These are phyloP conservation scores for Temnothorax longispinosus DNA, from an alignment of 1,140 invertebrate genomes.

Conservation along the genomic window DNA sequence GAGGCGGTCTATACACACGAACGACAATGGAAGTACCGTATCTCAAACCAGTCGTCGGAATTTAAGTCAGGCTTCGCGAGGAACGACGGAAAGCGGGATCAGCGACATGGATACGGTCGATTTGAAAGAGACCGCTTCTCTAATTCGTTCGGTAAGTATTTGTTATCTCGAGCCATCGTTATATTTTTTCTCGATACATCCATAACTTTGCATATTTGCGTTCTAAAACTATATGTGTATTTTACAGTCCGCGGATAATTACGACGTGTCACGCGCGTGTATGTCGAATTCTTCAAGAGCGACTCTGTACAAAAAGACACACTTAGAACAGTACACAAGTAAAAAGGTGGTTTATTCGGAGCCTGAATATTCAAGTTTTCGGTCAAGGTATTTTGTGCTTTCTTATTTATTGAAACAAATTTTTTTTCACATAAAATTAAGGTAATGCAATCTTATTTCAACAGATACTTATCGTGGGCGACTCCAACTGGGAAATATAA, in stretches of 20 bases:
- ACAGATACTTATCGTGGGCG: slow-evolving; percentile 65
- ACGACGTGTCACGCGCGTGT: not conserved
- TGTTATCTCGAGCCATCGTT: not conserved
- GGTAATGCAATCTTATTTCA: slow-evolving; percentile 6
- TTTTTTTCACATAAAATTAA: not conserved
- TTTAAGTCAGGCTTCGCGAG: slow-evolving; percentile 71
- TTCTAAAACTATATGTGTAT: not conserved
- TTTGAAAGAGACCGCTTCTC: slow-evolving; percentile 55
- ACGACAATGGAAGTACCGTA: slow-evolving; percentile 74
- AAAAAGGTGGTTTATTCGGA: slow-evolving; percentile 72
- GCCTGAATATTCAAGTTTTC: slow-evolving; percentile 22
- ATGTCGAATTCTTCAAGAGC: slow-evolving; percentile 53
- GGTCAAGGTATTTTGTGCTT: slow-evolving; percentile 64
- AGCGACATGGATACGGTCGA: slow-evolving; percentile 57
- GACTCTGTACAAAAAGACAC: slow-evolving; percentile 73
- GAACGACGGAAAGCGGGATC: slow-evolving; percentile 61
- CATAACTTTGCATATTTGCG: not conserved
- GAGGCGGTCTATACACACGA: slow-evolving; percentile 86
- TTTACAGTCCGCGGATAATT: slow-evolving; percentile 16
- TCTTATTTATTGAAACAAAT: not conserved
- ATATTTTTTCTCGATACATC: slow-evolving; percentile 2
- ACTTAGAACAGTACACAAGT: slow-evolving; percentile 73
- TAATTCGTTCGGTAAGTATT: slow-evolving; percentile 66
- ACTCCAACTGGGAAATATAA: slow-evolving; percentile 41
- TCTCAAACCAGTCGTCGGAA: slow-evolving; percentile 74